Evolutionary conservation across 1,140 invertebrate genomes (phyloP), one percentile per base, ranked within the genome.

Genomic region (Colletes gigas): DNA sequence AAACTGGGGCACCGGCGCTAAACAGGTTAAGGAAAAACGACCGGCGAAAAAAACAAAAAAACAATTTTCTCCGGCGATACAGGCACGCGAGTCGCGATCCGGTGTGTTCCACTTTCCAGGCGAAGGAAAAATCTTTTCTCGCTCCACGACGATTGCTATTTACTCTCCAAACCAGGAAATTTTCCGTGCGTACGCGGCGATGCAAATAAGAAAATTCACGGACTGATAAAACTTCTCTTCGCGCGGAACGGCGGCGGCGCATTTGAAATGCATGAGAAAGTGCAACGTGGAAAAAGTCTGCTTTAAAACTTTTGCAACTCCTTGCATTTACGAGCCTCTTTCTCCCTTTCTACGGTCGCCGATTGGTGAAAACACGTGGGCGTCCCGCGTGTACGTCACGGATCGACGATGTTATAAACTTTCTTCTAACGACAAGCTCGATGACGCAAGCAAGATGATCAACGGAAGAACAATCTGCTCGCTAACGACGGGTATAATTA

Each of bases 201-300:
- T 39, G 68, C n/a, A 65, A 65, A 78, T 73, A 72, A 72, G 59
- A 72, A 72, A 72, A 72, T 65, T 55, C 59, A 65, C 59, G 3
- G 50, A 72, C 47, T 65, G 57, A 78, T 55, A 54, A 72, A 78
- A 78, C 69, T 55, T 65, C 39, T 15, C 30, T 15, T 3, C 9
- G 39, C 14, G 19, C 7, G 1, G 65, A 6, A n/a, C n/a, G 21
- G 15, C 5, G 17, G 7, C 5, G 4, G 57, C 4, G 50, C 30
- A 78, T 78, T 78, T 65, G 47, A 78, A 78, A 78, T 78, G 68
- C 77, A 78, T 73, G 77, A 78, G 77, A 73, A 65, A 72, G n/a
- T 70, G 67, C 52, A 60, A 17, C 30, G 30, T 17, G 54, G 30
- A 52, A 68, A 54, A 44, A 52, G 41, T 12, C 15, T 76, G 50